These are phyloP conservation scores for Bolborhynchus lineola DNA, from an alignment of 2,113 vertebrate genomes.

Conservation along the genomic window DNA sequence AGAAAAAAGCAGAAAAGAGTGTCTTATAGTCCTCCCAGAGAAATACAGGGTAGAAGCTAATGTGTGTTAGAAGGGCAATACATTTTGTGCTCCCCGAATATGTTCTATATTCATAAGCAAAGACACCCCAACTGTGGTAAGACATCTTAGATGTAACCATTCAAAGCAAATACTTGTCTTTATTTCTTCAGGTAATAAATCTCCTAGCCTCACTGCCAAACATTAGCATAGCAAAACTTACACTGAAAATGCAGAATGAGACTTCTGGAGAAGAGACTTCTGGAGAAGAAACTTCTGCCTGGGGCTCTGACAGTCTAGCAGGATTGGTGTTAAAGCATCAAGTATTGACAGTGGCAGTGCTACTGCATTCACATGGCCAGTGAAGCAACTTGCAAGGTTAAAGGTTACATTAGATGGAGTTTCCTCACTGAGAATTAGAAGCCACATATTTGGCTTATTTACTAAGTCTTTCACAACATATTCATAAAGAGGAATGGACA, in stretches of 20 bases:
- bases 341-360: neutral
- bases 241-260: neutral
- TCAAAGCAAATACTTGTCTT: conserved; percentile 64
- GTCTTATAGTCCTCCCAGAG: neutral
- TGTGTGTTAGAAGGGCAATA: neutral
- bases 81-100: conserved; percentile 41
- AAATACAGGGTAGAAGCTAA: neutral
- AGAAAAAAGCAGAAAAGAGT: neutral
- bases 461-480: neutral
- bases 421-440: neutral
- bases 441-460: neutral
- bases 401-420: neutral
- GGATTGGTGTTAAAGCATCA: neutral
- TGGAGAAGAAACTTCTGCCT: neutral
- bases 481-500: neutral
- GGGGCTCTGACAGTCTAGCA: neutral
- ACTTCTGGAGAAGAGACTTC: neutral
- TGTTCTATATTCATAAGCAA: conserved; percentile 28
- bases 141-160: conserved; percentile 39
- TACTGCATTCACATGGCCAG: neutral
- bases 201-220: conserved; percentile 23
- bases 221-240: neutral
- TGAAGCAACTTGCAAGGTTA: neutral
- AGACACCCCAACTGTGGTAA: conserved; percentile 37
- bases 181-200: conserved; percentile 33